phyloP scores from a whole-genome alignment of 1,140 invertebrate species.

The Nylanderia fulva region DNA sequence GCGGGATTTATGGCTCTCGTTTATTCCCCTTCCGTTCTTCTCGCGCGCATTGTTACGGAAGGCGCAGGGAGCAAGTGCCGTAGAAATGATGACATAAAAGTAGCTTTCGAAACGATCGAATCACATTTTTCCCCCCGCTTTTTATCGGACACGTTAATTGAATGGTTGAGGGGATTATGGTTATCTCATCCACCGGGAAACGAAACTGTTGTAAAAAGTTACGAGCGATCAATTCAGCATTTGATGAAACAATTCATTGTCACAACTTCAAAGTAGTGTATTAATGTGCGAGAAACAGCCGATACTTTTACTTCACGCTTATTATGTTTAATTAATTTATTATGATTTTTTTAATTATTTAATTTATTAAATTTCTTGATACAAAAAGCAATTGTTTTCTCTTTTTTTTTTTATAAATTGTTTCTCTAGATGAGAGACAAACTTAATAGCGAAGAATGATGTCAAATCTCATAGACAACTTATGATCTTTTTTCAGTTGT shows the following conservation, averaged over 20 bases:
- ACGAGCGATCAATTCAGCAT: constrained; percentile 9
- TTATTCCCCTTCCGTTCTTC: constrained; percentile 68
- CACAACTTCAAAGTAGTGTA: not conserved
- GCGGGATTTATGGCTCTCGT: constrained; percentile 71
- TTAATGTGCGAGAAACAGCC: too few species aligned
- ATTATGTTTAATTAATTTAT: too few species aligned
- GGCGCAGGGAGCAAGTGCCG: constrained; percentile 34
- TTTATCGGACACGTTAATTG: constrained; percentile 49
- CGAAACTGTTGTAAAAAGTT: constrained; percentile 28
- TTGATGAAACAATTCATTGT: constrained; percentile 5
- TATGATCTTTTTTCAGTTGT: constrained; percentile 38
- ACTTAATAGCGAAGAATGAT: not conserved
- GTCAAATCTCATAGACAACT: constrained; percentile 37
- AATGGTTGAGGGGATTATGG: constrained; percentile 17
- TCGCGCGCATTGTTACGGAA: constrained; percentile 56
- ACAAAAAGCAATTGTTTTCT: not conserved
- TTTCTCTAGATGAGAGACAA: constrained; percentile 10
- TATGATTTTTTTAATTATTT: not conserved
- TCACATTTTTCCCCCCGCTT: constrained; percentile 7
- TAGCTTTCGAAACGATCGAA: constrained; percentile 28
- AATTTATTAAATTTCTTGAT: not conserved
- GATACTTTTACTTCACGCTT: not conserved
- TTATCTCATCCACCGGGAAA: not conserved
- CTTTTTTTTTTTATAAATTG: not conserved
- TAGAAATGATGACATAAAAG: constrained; percentile 52